Conservation (phyloP, 2,797 vertebrate genomes). For the Gadopsis bispinosus region DNA sequence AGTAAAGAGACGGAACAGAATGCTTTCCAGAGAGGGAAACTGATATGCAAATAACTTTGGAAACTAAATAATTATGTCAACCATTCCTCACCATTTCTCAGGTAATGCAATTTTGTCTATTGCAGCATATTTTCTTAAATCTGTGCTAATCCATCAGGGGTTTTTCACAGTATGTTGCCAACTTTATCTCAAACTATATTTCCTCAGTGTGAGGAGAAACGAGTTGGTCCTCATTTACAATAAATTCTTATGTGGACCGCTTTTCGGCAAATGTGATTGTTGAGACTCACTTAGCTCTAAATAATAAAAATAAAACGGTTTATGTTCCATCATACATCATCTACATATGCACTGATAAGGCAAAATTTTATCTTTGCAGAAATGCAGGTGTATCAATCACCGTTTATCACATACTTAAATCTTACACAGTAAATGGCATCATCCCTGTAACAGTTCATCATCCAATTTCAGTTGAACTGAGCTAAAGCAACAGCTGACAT, state of each 20-base stretch:
- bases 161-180: constrained; percentile 5
- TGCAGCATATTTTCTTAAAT: constrained; percentile 25
- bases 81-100: constrained; percentile 16
- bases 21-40: neutral
- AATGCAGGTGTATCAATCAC: constrained; percentile 27
- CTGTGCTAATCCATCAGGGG: constrained; percentile 5
- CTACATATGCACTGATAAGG: neutral
- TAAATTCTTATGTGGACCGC: neutral
- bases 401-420: constrained; percentile 19
- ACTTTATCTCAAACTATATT: constrained; percentile 21
- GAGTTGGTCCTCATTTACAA: constrained; percentile 8
- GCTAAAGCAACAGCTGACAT: constrained; percentile 39
- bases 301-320: neutral
- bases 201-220: constrained; percentile 20
- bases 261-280: constrained; percentile 3
- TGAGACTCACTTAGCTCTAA: neutral
- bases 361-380: neutral
- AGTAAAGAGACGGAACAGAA: neutral
- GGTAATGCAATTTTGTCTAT: constrained; percentile 29
- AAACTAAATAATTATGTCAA: constrained; percentile 33
- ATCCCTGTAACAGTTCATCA: constrained; percentile 26
- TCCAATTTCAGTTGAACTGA: constrained; percentile 27
- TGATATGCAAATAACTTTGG: constrained; percentile 15
- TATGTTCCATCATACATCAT: neutral
- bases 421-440: constrained; percentile 5